Evolutionary conservation across 2,797 vertebrate species (phyloP), one percentile per base, ranked within the genome.

Genomic region (Sebastes cheni): DNA sequence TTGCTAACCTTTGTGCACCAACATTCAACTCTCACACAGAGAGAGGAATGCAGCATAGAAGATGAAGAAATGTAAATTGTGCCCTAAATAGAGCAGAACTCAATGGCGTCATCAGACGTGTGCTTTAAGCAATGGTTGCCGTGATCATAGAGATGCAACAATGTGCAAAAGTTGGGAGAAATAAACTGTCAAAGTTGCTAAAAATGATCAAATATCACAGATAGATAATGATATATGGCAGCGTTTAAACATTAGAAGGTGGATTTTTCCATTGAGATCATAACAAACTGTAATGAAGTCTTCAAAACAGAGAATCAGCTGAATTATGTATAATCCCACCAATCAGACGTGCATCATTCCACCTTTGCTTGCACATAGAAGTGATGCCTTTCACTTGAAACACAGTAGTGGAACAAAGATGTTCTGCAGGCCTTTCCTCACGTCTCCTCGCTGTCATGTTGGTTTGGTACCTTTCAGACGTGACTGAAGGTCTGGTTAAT

Each of bases 401-500:
- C 30, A 20, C 36, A 50, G 18, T 20, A 39, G 29, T n/a, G 58
- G 30, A 70, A 52, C 59, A 71, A 29, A 62, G 67, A 76, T 42
- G 62, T 71, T 73, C 42, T 18, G 2, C 65, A 68, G 66, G 59
- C 22, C 36, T 60, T 39, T 59, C 20, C 30, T 82, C 11, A 56
- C 68, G 77, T 77, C 77, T 85, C 50, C n/a, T 34, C 2, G 27
- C 72, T 75, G 61, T 75, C 72, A 79, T 50, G 76, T 75, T 73
- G 4, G 18, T 67, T 72, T 64, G 71, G 67, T 72, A 36, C 55
- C 54, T 77, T 65, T 80, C 74, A 72, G 84, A 75, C 55, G 2
- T 42, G 85, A 88, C 89, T 93, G 93, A 91, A 72, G 91, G 90
- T 93, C 95, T 96, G 96, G 92, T 96, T 97, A 96, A 96, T 96